Conservation (phyloP, 2,113 vertebrate genomes). For the Tor tambroides region DNA sequence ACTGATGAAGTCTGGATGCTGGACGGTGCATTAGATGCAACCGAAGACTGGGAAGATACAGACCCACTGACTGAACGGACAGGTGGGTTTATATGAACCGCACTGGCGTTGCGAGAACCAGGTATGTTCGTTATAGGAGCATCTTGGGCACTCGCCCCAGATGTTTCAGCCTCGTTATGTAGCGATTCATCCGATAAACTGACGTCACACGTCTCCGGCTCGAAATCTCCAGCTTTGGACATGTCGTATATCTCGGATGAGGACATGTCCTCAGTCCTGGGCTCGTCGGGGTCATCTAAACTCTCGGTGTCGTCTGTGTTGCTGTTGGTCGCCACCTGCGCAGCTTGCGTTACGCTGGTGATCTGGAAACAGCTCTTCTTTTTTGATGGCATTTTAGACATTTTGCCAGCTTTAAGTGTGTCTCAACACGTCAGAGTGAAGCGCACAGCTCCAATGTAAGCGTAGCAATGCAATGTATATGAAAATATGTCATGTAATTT, state of each 20-base stretch:
- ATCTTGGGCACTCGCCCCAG: constrained; percentile 70
- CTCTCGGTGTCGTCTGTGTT: constrained; percentile 94
- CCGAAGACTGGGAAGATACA: background rate
- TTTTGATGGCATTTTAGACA: constrained; percentile 99
- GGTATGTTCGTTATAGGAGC: background rate
- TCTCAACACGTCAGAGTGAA: background rate
- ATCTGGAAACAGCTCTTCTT: constrained; percentile 99
- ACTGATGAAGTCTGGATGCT: constrained; percentile 65
- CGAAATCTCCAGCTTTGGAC: constrained; percentile 68
- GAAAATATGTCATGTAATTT: background rate
- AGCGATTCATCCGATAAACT: constrained; percentile 93
- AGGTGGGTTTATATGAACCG: background rate
- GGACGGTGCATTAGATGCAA: constrained; percentile 40
- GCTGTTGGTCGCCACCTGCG: constrained; percentile 89
- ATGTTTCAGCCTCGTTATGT: constrained; percentile 85
- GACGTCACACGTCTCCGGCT: constrained; percentile 79
- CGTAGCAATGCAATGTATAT: background rate
- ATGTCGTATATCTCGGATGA: constrained; percentile 90
- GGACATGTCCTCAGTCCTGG: constrained; percentile 86
- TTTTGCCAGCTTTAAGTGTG: constrained; percentile 51
- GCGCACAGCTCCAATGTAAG: background rate
- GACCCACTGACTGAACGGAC: background rate
- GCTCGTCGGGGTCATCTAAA: constrained; percentile 96
- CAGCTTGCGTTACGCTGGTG: constrained; percentile 94
- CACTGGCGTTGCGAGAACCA: background rate